Conservation (phyloP, 1,140 invertebrate species). For the Druon quercuslanigerum region DNA sequence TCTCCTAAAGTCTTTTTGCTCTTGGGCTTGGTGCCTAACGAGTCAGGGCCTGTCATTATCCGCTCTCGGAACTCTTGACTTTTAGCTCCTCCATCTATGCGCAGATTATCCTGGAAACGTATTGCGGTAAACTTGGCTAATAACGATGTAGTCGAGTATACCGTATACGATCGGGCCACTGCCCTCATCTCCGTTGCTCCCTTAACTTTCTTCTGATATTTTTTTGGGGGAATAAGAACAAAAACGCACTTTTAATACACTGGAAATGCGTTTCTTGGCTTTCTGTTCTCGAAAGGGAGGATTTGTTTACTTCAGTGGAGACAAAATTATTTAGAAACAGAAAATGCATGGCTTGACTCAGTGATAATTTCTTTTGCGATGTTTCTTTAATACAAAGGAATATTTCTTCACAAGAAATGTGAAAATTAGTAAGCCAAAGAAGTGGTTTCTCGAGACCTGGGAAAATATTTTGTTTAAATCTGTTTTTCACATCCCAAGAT, state of each 20-base stretch:
- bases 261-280: too few species aligned
- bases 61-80: slow-evolving; percentile 60
- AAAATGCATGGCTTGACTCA: too few species aligned
- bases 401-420: too few species aligned
- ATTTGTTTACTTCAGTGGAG: too few species aligned
- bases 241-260: neutral
- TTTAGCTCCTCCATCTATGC: slow-evolving; percentile 49
- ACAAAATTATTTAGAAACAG: too few species aligned
- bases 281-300: too few species aligned
- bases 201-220: slow-evolving; percentile 38
- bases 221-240: neutral
- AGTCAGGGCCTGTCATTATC: slow-evolving; percentile 73
- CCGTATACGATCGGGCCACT: slow-evolving; percentile 54
- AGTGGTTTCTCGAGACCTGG: too few species aligned
- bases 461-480: too few species aligned
- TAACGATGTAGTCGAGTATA: slow-evolving; percentile 67
- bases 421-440: too few species aligned
- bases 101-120: slow-evolving; percentile 70
- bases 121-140: slow-evolving; percentile 71
- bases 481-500: too few species aligned
- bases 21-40: slow-evolving; percentile 64
- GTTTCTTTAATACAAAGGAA: too few species aligned
- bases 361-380: too few species aligned
- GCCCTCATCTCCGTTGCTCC: slow-evolving; percentile 41
- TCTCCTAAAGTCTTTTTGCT: slow-evolving; percentile 65